phyloP scores from a whole-genome alignment of 1,140 invertebrate genomes.

The Danaus plexippus region DNA sequence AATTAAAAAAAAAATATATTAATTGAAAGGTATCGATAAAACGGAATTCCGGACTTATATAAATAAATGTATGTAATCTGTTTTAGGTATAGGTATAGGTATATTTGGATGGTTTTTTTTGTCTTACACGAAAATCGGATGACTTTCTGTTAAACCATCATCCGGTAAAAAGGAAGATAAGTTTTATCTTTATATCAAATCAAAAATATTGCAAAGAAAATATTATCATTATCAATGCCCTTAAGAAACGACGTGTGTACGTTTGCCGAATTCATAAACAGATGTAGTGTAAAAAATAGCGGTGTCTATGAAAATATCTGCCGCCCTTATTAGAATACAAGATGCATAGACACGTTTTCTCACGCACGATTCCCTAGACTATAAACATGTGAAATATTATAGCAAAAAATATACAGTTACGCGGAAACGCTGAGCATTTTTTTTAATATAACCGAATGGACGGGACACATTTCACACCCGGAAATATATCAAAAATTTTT shows the following conservation, averaged over 20 bases:
- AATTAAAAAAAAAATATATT: too few relatives aligned
- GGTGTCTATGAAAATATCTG: constrained; percentile 35
- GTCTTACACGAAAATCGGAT: too few relatives aligned
- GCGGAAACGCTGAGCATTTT: constrained; percentile 48
- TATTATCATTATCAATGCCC: too few relatives aligned
- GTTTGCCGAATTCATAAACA: constrained; percentile 26
- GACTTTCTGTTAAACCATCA: too few relatives aligned
- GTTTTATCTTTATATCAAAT: too few relatives aligned
- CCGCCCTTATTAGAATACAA: constrained; percentile 48
- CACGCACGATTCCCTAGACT: constrained; percentile 41
- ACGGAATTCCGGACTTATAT: too few relatives aligned
- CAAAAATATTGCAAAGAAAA: too few relatives aligned
- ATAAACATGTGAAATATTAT: constrained; percentile 30
- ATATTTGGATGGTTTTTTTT: too few relatives aligned
- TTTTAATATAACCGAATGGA: constrained; percentile 50
- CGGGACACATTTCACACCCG: constrained; percentile 61
- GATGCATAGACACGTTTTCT: constrained; percentile 41
- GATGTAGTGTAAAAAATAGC: constrained; percentile 35
- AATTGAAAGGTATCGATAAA: too few relatives aligned
- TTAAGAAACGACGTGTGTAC: constrained; percentile 11
- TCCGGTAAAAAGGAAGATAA: too few relatives aligned
- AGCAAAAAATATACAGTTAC: constrained; percentile 46
- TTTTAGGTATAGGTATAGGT: too few relatives aligned
- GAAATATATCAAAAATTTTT: constrained; percentile 37
- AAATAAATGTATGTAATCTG: too few relatives aligned